Evolutionary conservation across 2,888 invertebrate species (phyloP).

Genomic region (Ormia ochracea): DNA sequence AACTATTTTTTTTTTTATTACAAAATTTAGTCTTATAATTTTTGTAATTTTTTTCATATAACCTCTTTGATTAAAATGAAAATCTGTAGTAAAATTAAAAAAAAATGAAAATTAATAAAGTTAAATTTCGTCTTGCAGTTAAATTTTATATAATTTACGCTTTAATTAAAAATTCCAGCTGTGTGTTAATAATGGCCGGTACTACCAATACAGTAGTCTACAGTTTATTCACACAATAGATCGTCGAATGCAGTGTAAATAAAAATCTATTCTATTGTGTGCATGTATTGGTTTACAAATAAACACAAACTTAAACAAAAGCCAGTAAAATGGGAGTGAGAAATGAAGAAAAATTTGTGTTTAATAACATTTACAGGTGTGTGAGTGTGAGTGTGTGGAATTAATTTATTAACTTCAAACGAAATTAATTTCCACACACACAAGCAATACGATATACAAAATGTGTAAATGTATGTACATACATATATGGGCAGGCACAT

Average conservation of each 20-base stretch:
- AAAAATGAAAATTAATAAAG: too few species aligned
- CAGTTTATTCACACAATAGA: constrained; percentile 1
- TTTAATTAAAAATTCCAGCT: too few species aligned
- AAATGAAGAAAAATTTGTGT: neutral
- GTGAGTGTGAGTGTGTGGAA: neutral
- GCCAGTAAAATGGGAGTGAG: neutral
- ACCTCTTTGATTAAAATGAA: too few species aligned
- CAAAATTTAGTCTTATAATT: too few species aligned
- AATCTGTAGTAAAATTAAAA: too few species aligned
- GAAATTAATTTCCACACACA: constrained; percentile 7
- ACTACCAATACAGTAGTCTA: too few species aligned
- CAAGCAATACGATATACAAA: constrained; percentile 15
- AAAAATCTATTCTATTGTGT: neutral
- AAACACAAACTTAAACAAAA: constrained; percentile 6
- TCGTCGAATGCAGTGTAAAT: too few species aligned
- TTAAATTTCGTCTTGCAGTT: too few species aligned
- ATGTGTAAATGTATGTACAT: neutral
- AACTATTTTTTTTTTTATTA: too few species aligned
- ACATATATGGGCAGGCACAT: neutral
- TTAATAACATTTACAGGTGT: neutral
- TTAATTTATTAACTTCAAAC: constrained; percentile 32
- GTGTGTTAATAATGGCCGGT: neutral
- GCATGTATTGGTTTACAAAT: constrained; percentile 5
- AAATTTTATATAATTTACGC: too few species aligned
- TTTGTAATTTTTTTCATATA: too few species aligned